phyloP scores from a whole-genome alignment of 2,888 invertebrate genomes.

The Lacanobia wlatinum region DNA sequence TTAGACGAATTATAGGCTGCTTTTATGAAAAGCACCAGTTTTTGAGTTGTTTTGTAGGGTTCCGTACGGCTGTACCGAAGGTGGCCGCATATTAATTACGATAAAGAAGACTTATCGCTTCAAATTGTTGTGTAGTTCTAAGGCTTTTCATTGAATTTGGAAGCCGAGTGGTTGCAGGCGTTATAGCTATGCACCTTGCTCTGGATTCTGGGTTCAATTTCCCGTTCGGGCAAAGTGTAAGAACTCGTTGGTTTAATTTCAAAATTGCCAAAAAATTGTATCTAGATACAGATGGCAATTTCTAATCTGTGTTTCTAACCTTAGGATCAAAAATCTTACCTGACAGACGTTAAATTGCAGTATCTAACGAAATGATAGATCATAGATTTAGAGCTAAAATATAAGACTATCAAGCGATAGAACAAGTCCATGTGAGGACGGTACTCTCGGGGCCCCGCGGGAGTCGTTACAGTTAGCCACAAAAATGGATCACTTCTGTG shows the following conservation, averaged over 20 bases:
- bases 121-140: neutral
- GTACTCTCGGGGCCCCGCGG: neutral
- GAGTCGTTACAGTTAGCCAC: conserved; percentile 24
- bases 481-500: conserved; percentile 40
- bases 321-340: neutral
- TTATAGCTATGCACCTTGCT: neutral
- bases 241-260: no score
- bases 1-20: neutral
- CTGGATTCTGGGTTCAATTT: neutral
- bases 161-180: no score
- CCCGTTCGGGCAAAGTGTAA: no score
- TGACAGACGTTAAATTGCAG: neutral
- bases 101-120: neutral
- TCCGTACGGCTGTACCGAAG: no score
- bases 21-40: neutral
- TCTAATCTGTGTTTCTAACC: neutral
- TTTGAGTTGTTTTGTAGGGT: neutral
- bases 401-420: conserved; percentile 3
- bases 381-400: conserved; percentile 13
- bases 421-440: neutral
- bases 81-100: conserved; percentile 1
- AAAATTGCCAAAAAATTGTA: no score
- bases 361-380: neutral
- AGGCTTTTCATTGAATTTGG: no score
- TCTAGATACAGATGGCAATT: neutral